These are phyloP conservation scores for Aspidiotus rigidus DNA, from an alignment of 2,888 invertebrate species.

Conservation along the genomic window DNA sequence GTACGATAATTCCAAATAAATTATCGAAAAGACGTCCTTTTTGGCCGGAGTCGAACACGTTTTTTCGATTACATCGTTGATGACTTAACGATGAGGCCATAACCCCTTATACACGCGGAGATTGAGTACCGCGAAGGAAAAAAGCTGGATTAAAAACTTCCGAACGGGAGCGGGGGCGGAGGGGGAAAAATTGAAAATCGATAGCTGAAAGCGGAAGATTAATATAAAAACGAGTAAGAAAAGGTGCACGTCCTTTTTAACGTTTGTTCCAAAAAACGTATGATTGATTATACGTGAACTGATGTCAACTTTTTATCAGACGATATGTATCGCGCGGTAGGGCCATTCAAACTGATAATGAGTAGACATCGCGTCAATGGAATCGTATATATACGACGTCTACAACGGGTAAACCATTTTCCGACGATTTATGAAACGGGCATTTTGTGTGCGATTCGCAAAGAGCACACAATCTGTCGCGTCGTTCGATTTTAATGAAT, in stretches of 20 bases:
- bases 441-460: too few species aligned
- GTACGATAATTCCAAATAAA: conserved; percentile 2
- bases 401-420: too few species aligned
- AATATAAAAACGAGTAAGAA: conserved; percentile 23
- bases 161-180: background rate
- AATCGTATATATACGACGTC: background rate
- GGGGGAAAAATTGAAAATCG: background rate
- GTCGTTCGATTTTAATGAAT: too few species aligned
- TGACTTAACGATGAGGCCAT: background rate
- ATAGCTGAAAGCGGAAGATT: conserved; percentile 19
- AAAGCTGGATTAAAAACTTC: background rate
- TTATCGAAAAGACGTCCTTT: background rate
- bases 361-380: background rate
- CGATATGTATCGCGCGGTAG: conserved; percentile 12
- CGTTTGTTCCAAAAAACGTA: conserved; percentile 17
- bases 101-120: background rate
- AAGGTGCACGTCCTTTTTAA: conserved; percentile 22
- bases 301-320: conserved; percentile 29
- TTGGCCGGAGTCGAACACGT: background rate
- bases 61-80: conserved; percentile 4
- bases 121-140: background rate
- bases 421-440: too few species aligned
- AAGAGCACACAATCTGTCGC: too few species aligned
- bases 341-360: conserved; percentile 24
- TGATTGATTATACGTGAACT: conserved; percentile 23